phyloP scores from a whole-genome alignment of 2,888 invertebrate genomes.

The Microctonus brassicae region DNA sequence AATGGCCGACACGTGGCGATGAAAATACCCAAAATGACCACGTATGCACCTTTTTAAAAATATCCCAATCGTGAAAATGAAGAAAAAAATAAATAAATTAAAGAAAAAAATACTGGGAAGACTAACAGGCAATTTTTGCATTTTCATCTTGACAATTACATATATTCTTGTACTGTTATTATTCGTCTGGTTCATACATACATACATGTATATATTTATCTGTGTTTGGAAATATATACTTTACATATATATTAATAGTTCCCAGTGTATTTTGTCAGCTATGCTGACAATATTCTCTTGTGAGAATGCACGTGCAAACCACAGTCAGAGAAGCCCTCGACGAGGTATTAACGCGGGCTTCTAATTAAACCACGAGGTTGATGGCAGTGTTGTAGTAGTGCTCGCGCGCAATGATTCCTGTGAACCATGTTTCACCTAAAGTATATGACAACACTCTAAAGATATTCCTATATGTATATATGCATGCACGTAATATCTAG shows the following conservation, averaged over 20 bases:
- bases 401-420: not conserved
- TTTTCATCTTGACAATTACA: not conserved
- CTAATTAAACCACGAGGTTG: slow-evolving; percentile 28
- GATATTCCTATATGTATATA: not conserved
- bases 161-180: too few relatives aligned
- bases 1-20: slow-evolving; percentile 12
- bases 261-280: not conserved
- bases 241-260: not conserved
- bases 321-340: slow-evolving; percentile 13
- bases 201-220: too few relatives aligned
- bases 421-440: not conserved
- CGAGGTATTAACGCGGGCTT: slow-evolving; percentile 22
- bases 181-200: too few relatives aligned
- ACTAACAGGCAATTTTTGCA: not conserved
- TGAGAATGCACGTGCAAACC: slow-evolving; percentile 1
- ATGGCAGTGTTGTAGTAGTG: slow-evolving; percentile 1
- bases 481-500: not conserved
- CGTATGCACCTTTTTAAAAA: too few relatives aligned
- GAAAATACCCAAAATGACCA: too few relatives aligned
- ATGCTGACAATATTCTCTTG: not conserved
- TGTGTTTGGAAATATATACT: too few relatives aligned
- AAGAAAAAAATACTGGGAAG: not conserved
- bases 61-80: too few relatives aligned
- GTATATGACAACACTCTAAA: not conserved
- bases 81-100: too few relatives aligned